These are phyloP conservation scores for Physeter macrocephalus DNA, from an alignment of 2,113 vertebrate genomes.

Conservation along the genomic window DNA sequence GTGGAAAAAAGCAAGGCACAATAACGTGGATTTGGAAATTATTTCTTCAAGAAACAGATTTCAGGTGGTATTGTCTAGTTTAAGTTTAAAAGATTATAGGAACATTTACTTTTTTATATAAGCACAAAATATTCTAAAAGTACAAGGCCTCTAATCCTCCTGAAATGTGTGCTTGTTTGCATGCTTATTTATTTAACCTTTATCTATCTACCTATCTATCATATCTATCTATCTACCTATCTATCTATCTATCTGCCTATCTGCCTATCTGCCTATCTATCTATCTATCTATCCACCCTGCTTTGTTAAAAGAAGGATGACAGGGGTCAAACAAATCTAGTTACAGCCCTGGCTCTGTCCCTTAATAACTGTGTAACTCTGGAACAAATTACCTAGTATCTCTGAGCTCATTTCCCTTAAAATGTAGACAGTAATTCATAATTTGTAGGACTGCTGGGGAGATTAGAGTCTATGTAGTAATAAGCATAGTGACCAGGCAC, in stretches of 20 bases:
- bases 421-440: neutral
- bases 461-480: neutral
- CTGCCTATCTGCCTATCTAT: no score
- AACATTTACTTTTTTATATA: conserved; percentile 1
- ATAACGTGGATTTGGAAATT: neutral
- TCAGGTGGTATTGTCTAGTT: neutral
- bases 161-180: neutral
- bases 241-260: neutral
- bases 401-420: conserved; percentile 6
- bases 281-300: neutral
- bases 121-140: conserved; percentile 10
- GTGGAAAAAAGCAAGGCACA: neutral
- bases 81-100: neutral
- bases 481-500: neutral
- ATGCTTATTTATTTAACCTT: neutral
- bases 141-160: neutral
- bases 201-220: no score
- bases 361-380: neutral
- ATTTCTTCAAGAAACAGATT: neutral
- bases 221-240: no score
- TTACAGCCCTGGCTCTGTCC: neutral
- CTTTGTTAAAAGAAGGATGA: conserved; percentile 25
- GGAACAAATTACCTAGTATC: neutral
- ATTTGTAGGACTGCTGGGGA: neutral
- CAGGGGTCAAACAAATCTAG: conserved; percentile 15